These are phyloP conservation scores for Apogon talboti DNA, from an alignment of 2,797 vertebrate species.

Conservation along the genomic window DNA sequence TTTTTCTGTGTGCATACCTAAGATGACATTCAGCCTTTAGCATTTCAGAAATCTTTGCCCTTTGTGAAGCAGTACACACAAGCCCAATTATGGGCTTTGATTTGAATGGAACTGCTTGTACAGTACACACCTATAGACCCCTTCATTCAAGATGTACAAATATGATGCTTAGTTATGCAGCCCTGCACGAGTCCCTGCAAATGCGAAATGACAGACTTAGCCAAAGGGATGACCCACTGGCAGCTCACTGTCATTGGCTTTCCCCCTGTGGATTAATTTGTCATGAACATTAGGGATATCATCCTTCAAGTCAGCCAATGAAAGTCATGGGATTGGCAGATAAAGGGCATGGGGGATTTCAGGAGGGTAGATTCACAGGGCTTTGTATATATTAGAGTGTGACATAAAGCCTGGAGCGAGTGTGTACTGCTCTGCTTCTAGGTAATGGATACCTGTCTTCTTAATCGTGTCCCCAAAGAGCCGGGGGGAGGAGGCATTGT, in stretches of 20 bases:
- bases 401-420: constrained; percentile 72
- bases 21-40: background rate
- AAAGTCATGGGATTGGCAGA: constrained; percentile 85
- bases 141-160: constrained; percentile 70
- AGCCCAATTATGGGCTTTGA: constrained; percentile 59
- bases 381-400: constrained; percentile 79
- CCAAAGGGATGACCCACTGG: constrained; percentile 84
- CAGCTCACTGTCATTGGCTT: constrained; percentile 84
- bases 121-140: constrained; percentile 22
- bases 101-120: constrained; percentile 41
- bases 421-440: constrained; percentile 67
- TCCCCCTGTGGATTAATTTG: constrained; percentile 89
- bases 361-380: constrained; percentile 72
- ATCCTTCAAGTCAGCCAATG: constrained; percentile 85
- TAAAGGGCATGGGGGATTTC: constrained; percentile 84
- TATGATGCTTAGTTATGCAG: constrained; percentile 74
- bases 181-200: constrained; percentile 71
- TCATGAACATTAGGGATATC: constrained; percentile 87
- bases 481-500: constrained; percentile 31
- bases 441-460: constrained; percentile 78
- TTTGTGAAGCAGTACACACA: constrained; percentile 44
- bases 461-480: constrained; percentile 70
- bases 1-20: background rate
- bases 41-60: constrained; percentile 39
- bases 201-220: constrained; percentile 85